Evolutionary conservation across 2,113 vertebrate species (phyloP).

Genomic region (Chionis minor): DNA sequence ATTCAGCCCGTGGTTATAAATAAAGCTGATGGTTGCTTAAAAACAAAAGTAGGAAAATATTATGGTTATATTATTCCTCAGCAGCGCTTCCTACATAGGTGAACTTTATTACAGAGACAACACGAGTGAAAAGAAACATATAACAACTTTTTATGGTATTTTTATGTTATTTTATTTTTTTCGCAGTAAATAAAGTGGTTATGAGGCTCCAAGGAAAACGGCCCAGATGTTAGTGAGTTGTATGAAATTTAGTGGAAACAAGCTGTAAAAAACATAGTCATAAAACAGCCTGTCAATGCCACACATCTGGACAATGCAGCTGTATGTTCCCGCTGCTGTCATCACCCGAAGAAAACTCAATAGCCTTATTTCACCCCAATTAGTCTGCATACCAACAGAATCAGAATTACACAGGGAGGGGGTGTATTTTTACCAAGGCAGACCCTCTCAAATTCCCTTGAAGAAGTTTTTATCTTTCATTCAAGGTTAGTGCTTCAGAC

Average conservation of each 20-base stretch:
- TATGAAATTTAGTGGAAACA: conserved; percentile 83
- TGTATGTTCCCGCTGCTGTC: conserved; percentile 78
- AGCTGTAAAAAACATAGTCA: conserved; percentile 79
- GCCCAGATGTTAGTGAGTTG: conserved; percentile 81
- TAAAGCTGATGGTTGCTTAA: conserved; percentile 70
- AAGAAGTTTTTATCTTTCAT: conserved; percentile 63
- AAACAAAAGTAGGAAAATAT: conserved; percentile 73
- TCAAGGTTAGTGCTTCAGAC: conserved; percentile 13
- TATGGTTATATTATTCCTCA: conserved; percentile 61
- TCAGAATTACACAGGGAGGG: conserved; percentile 32
- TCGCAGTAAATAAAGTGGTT: conserved; percentile 79
- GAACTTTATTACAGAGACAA: conserved; percentile 68
- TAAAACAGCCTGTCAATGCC: conserved; percentile 81
- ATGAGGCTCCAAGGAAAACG: conserved; percentile 76
- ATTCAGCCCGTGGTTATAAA: conserved; percentile 75
- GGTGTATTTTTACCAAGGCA: neutral
- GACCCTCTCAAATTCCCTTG: conserved; percentile 20
- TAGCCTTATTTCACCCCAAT: conserved; percentile 84
- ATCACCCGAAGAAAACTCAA: conserved; percentile 76
- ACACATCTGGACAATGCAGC: conserved; percentile 83
- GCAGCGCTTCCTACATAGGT: conserved; percentile 56
- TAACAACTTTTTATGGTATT: conserved; percentile 71
- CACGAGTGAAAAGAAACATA: conserved; percentile 65
- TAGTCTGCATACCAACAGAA: conserved; percentile 73
- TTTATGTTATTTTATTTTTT: conserved; percentile 78